Conservation (phyloP, 2,113 vertebrate genomes). For the Perognathus longimembris region DNA sequence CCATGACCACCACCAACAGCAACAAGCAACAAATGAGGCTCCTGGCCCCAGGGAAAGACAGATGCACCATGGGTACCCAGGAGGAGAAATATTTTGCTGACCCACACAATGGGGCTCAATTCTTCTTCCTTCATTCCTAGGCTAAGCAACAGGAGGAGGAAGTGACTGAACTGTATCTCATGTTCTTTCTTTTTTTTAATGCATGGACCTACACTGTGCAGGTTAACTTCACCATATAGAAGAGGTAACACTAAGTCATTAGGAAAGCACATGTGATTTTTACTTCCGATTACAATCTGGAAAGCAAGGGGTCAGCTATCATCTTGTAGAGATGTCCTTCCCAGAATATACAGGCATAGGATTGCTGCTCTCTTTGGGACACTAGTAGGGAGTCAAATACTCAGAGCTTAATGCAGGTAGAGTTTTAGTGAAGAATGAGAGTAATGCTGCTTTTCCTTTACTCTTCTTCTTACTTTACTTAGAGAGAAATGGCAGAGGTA, state of each 20-base stretch:
- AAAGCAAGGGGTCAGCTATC: constrained; percentile 42
- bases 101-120: background rate
- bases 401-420: background rate
- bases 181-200: background rate
- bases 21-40: background rate
- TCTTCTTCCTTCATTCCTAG: background rate
- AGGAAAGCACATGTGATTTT: constrained; percentile 60
- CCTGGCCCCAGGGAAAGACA: background rate
- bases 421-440: constrained; percentile 45
- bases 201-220: background rate
- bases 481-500: background rate
- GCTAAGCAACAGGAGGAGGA: background rate
- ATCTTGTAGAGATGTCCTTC: background rate
- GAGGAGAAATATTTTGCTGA: background rate
- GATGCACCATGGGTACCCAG: accelerated
- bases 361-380: background rate
- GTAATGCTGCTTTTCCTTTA: constrained; percentile 27
- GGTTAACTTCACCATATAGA: background rate
- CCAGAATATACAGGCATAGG: background rate
- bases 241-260: background rate
- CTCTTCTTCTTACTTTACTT: constrained; percentile 31
- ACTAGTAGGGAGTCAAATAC: background rate
- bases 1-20: background rate
- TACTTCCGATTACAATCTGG: constrained; percentile 55
- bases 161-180: background rate